phyloP scores from a whole-genome alignment of 2,888 invertebrate genomes.

The Ormyrus rosae region DNA sequence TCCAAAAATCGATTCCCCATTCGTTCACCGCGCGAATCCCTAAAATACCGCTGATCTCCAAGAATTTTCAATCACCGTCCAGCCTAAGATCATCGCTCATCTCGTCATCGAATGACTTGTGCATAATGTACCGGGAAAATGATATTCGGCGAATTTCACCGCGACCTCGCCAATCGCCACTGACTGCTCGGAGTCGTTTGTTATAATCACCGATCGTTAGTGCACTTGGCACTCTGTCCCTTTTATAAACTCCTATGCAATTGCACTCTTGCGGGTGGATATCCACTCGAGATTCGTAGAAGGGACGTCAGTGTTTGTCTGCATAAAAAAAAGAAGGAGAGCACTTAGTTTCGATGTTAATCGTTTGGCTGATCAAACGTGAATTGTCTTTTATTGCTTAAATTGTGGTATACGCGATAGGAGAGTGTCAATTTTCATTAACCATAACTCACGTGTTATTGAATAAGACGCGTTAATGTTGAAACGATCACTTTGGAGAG shows the following conservation, averaged over 20 bases:
- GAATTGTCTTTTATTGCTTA: conserved; percentile 26
- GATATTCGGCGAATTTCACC: conserved; percentile 27
- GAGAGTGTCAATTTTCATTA: conserved; percentile 46
- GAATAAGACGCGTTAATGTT: conserved; percentile 3
- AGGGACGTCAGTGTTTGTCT: background rate
- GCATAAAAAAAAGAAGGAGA: background rate
- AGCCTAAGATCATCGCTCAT: too few species aligned
- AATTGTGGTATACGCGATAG: background rate
- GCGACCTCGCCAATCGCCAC: conserved; percentile 4
- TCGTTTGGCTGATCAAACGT: conserved; percentile 21
- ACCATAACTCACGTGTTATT: background rate
- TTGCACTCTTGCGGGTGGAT: conserved; percentile 6
- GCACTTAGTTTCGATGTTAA: background rate
- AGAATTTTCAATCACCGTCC: too few species aligned
- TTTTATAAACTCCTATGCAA: background rate
- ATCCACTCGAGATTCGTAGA: background rate
- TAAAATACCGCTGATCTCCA: too few species aligned
- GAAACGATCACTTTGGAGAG: background rate
- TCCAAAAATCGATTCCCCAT: too few species aligned
- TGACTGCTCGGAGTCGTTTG: conserved; percentile 29
- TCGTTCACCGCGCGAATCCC: too few species aligned
- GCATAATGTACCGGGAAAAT: conserved; percentile 21
- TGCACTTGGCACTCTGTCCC: background rate
- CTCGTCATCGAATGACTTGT: background rate
- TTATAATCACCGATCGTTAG: conserved; percentile 40